Conservation (phyloP, 2,888 invertebrate genomes). For the Drosophila limbata region DNA sequence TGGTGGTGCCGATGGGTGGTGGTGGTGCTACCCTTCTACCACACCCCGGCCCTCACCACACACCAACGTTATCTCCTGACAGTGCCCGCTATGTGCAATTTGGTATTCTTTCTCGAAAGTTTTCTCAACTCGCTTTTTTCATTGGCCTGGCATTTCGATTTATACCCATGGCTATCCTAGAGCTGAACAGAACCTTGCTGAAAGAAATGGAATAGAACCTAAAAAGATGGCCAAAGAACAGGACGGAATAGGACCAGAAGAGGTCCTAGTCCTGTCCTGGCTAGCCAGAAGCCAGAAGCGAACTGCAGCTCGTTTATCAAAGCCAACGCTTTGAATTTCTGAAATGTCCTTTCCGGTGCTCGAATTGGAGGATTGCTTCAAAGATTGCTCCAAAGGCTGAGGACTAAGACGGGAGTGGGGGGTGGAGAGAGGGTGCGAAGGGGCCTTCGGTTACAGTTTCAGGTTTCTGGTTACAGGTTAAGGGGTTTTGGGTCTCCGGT, state of each 20-base stretch:
- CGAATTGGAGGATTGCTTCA: conserved; percentile 36
- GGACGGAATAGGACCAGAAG: conserved; percentile 10
- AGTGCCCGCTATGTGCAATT: conserved; percentile 44
- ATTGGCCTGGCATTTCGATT: conserved; percentile 55
- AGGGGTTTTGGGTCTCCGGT: not conserved
- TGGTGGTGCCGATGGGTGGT: not conserved
- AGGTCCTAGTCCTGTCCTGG: conserved; percentile 2
- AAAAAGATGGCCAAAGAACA: conserved; percentile 9
- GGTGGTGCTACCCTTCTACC: too few species aligned
- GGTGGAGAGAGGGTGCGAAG: not conserved
- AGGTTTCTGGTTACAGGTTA: conserved; percentile 40
- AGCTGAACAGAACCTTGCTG: conserved; percentile 6
- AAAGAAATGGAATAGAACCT: not conserved
- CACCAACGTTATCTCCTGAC: not conserved
- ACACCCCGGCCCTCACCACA: too few species aligned
- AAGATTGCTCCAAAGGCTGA: not conserved
- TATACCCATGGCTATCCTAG: conserved; percentile 45
- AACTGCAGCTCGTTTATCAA: conserved; percentile 72
- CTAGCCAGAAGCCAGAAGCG: conserved; percentile 54
- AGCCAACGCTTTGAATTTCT: conserved; percentile 78
- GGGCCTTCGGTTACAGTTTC: conserved; percentile 28
- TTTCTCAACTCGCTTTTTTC: conserved; percentile 44
- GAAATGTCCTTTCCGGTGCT: conserved; percentile 76
- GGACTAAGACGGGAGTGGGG: not conserved
- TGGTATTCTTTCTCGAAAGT: conserved; percentile 52